phyloP scores from a whole-genome alignment of 2,113 vertebrate genomes.

The Callipepla californica region DNA sequence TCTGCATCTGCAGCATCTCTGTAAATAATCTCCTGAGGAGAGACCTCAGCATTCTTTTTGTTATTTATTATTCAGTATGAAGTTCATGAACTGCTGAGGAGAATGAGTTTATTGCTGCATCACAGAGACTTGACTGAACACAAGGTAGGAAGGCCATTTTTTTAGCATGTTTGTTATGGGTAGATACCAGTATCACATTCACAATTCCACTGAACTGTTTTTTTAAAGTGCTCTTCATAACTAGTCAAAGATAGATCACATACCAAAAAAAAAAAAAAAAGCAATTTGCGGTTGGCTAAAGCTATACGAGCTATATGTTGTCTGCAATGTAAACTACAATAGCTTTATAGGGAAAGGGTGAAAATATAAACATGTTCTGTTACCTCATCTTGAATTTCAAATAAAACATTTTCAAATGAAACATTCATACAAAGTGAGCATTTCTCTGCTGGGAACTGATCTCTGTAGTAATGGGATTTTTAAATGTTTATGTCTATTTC shows the following conservation, averaged over 20 bases:
- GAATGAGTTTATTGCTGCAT: background rate
- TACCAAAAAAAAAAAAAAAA: background rate
- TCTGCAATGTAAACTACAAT: background rate
- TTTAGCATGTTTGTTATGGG: background rate
- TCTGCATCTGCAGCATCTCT: background rate
- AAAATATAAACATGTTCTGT: background rate
- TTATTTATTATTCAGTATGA: conserved; percentile 6
- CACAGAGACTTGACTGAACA: background rate
- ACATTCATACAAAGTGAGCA: background rate
- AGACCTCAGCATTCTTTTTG: background rate
- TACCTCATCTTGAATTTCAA: background rate
- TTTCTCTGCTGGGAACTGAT: background rate
- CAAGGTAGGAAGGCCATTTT: background rate
- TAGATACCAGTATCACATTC: background rate
- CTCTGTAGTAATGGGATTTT: background rate
- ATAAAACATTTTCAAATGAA: background rate
- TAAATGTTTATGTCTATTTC: background rate
- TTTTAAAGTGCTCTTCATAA: background rate
- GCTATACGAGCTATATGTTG: background rate
- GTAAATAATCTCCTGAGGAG: conserved; percentile 1
- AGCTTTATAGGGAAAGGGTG: background rate
- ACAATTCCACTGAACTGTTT: background rate
- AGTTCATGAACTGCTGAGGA: background rate
- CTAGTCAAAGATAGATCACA: background rate
- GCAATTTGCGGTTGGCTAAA: background rate